Evolutionary conservation across 2,113 vertebrate species (phyloP), one percentile per base, ranked within the genome.

Genomic region (Anoplopoma fimbria): DNA sequence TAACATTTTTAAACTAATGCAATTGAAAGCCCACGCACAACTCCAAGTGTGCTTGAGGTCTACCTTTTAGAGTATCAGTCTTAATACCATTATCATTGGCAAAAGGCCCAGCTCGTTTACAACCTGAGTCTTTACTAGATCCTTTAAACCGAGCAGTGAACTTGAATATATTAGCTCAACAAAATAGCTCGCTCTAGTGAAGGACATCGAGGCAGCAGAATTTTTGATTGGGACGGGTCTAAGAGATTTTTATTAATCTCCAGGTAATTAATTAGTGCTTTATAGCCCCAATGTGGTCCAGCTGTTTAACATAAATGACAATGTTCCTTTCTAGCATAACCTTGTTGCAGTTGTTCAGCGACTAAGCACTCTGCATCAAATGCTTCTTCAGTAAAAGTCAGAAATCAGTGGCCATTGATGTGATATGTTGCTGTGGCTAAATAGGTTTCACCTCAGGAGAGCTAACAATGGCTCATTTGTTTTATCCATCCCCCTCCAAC

Each of bases 11-110:
- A 63, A 14, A 9, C 1, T 47, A 31, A 62, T 77, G 62, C 42
- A 69, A 3, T 68, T 21, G 45, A 53, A 77, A 33, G 36, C 55
- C 72, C 36, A 55, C 1, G 25, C 31, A n/a, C 38, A 53, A 60
- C 25, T n/a, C 15, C 14, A 21, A 64, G 31, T 69, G 53, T 69
- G 53, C 53, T 65, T 65, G 13, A 67, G 13, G 21, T 58, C 51
- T 78, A 15, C 9, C 21, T 71, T 70, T 25, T 58, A 57, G 23
- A 40, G 69, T 10, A 33, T 27, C 65, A 70, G 63, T 73, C 70
- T 29, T 75, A 81, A 83, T 83, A 79, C 23, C 40, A 69, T 75
- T 62, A 69, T 21, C 10, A 23, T 17, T 88, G 87, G 79, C 70
- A 0, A 36, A 23, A 31, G 25, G 38, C 87, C 63, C 57, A 38